Conservation (phyloP, 2,888 invertebrate genomes). For the Operophtera brumata region DNA sequence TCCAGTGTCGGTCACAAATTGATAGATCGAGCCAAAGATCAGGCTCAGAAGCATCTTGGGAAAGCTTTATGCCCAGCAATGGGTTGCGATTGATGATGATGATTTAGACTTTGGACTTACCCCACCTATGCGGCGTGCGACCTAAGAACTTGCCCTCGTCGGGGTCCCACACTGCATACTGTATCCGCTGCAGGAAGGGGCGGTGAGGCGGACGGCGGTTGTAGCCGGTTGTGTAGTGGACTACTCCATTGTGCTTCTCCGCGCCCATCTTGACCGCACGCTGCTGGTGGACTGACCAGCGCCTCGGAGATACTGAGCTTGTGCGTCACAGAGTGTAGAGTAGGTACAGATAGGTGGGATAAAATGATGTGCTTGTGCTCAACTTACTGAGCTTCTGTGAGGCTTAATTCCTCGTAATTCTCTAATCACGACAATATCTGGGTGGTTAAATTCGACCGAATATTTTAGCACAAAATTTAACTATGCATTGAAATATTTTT, state of each 20-base stretch:
- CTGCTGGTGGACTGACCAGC: not conserved
- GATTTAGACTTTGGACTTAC: conserved; percentile 70
- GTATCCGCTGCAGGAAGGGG: conserved; percentile 61
- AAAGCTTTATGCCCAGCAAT: not conserved
- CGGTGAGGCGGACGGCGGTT: conserved; percentile 63
- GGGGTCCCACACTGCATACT: conserved; percentile 81
- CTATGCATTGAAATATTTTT: no score
- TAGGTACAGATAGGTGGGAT: not conserved
- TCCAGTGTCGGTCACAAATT: no score
- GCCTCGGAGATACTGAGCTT: not conserved
- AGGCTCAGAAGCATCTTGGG: no score
- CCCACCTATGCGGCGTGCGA: conserved; percentile 83
- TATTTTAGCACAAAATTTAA: no score
- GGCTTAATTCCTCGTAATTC: not conserved
- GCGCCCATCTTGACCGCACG: conserved; percentile 60
- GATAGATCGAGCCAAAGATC: no score
- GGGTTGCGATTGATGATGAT: not conserved
- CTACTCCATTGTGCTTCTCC: conserved; percentile 67
- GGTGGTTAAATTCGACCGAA: no score
- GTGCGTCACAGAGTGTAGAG: not conserved
- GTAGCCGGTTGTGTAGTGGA: conserved; percentile 46
- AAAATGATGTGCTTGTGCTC: not conserved
- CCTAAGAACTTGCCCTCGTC: conserved; percentile 82
- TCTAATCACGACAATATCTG: not conserved
- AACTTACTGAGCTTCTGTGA: not conserved